Conservation (phyloP, 2,888 invertebrate genomes). For the Andrena dorsata region DNA sequence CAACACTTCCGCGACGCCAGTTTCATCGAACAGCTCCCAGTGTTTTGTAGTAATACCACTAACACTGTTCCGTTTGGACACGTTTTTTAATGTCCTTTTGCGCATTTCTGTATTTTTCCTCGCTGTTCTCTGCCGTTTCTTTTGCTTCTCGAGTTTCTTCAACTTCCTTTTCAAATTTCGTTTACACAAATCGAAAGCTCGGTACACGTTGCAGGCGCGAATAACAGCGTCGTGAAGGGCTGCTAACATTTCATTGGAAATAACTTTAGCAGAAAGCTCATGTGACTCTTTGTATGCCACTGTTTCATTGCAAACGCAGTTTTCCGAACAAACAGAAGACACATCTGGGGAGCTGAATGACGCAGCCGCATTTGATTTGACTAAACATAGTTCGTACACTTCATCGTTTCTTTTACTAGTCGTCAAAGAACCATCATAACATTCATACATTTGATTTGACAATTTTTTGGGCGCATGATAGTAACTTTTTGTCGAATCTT, state of each 20-base stretch:
- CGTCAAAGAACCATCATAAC: neutral
- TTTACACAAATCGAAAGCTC: constrained; percentile 66
- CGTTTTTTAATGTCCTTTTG: neutral
- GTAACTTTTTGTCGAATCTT: neutral
- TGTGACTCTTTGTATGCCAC: neutral
- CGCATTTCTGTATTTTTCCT: neutral
- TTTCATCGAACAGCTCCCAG: neutral
- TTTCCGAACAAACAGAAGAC: neutral
- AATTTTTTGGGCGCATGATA: neutral
- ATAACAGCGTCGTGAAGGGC: constrained; percentile 64
- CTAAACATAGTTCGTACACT: neutral
- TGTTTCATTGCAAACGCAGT: neutral
- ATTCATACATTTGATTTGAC: neutral
- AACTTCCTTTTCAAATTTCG: neutral
- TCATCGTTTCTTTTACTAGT: neutral
- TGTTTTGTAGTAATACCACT: neutral
- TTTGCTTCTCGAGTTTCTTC: neutral
- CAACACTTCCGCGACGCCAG: neutral
- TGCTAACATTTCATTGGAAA: constrained; percentile 60
- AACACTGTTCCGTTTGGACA: neutral
- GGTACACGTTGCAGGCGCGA: constrained; percentile 63
- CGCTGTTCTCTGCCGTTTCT: neutral
- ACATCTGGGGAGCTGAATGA: neutral
- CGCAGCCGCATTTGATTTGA: neutral
- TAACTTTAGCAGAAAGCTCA: neutral